Evolutionary conservation across 2,797 vertebrate genomes (phyloP).

Genomic region (Ciconia nigra): DNA sequence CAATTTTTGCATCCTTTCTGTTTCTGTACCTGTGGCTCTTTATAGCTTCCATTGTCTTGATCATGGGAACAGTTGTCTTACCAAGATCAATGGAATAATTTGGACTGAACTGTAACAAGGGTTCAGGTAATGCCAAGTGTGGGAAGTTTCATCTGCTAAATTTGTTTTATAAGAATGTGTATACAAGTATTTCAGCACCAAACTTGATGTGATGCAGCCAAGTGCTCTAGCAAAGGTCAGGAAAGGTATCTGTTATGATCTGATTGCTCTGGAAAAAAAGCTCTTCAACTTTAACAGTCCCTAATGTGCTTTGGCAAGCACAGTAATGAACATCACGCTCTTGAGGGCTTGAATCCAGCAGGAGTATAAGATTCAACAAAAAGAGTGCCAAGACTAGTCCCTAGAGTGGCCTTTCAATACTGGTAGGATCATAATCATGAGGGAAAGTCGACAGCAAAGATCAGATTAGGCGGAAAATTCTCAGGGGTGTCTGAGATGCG

Average conservation of each 20-base stretch:
- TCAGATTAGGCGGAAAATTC: not conserved
- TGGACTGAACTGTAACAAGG: not conserved
- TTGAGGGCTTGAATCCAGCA: not conserved
- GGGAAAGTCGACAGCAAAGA: not conserved
- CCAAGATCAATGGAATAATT: not conserved
- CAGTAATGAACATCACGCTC: not conserved
- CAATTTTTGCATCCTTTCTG: not conserved
- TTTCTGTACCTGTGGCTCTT: not conserved
- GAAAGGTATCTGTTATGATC: not conserved
- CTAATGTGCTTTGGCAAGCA: not conserved
- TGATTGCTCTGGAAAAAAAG: not conserved
- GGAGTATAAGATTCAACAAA: not conserved
- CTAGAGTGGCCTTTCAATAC: not conserved
- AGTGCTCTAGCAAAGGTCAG: not conserved
- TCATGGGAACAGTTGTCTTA: not conserved
- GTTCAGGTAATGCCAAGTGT: not conserved
- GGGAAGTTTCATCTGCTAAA: not conserved
- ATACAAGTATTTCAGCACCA: not conserved
- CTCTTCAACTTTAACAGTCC: not conserved
- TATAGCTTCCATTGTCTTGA: not conserved
- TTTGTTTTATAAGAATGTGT: not conserved
- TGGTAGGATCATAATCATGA: not conserved
- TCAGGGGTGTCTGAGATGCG: not conserved
- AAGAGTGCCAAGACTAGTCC: not conserved
- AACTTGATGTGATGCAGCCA: not conserved